Base-by-base conservation (phyloP, 2,888 invertebrate genomes). In the Polietes domitor region DNA sequence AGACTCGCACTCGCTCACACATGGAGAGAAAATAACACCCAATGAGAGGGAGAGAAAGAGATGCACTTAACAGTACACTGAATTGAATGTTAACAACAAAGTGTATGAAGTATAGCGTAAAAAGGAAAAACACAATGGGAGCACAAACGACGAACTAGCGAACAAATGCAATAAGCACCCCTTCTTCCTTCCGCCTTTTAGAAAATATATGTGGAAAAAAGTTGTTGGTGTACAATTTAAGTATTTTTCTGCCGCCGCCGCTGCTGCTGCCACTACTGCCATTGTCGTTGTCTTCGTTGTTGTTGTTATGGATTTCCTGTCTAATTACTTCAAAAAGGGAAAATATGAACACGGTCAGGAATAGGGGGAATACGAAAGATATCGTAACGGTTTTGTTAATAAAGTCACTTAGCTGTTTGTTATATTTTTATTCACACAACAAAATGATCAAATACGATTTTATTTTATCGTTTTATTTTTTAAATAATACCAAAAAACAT, bases 251-350 rank as follows among this genome's bases (percentile, higher is more conserved):
- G 28, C 58, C 53, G 58, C 63, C n/a, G n/a, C n/a, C n/a, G n/a
- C n/a, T 58, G 24, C 53, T 70, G 58, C 37, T 63, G 63, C 17
- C 37, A 63, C n/a, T 37, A 63, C 63, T 65, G 32, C 19, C 26
- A 9, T 37, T 32, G 32, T 1, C 21, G 55, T 7, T 9, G 37
- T 32, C 32, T 10, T 9, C n/a, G 21, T 24, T 83, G 80, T 83
- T 83, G 83, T 83, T 83, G 81, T 81, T 78, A 68, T 84, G 71
- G 78, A 82, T 87, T 85, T 86, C 86, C 87, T 86, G 86, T 85
- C 83, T 80, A 80, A 82, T 82, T 77, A 73, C 71, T 83, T 61
- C 24, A 61, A 79, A 63, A 77, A 80, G 77, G 71, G 75, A 83
- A 83, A 77, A 80, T 72, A 32, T 71, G 32, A 47, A n/a, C n/a